Conservation (phyloP, 2,113 vertebrate genomes). For the Numida meleagris region DNA sequence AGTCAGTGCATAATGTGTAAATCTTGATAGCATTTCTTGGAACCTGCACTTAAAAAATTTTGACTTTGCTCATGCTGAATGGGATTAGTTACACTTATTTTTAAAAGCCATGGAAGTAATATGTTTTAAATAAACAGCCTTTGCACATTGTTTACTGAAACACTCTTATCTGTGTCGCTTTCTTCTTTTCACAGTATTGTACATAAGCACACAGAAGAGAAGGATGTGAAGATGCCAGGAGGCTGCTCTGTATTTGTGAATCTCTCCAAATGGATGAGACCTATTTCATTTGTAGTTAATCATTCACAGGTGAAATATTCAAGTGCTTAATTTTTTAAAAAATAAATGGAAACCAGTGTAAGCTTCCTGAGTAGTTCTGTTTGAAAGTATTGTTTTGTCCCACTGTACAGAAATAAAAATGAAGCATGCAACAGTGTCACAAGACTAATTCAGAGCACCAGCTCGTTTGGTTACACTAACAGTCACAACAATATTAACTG, state of each 20-base stretch:
- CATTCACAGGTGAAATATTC: slow-evolving; percentile 4
- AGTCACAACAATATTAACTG: neutral
- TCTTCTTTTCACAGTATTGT: slow-evolving; percentile 86
- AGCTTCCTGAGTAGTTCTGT: slow-evolving; percentile 28
- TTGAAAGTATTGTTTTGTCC: slow-evolving; percentile 22
- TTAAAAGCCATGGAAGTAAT: neutral
- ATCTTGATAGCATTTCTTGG: neutral
- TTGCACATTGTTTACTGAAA: neutral
- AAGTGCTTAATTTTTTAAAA: slow-evolving; percentile 7
- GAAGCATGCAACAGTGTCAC: neutral
- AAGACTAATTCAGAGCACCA: slow-evolving; percentile 29
- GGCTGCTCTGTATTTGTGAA: slow-evolving; percentile 33
- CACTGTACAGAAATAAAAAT: slow-evolving; percentile 10
- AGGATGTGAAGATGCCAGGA: slow-evolving; percentile 84
- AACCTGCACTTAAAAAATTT: neutral
- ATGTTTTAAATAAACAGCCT: neutral
- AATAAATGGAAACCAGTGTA: slow-evolving; percentile 34
- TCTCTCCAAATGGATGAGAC: slow-evolving; percentile 35
- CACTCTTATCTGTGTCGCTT: slow-evolving; percentile 5
- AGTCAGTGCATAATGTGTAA: neutral
- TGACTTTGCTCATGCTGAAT: neutral
- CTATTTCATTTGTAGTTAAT: slow-evolving; percentile 50
- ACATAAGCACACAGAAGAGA: slow-evolving; percentile 99
- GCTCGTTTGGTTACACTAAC: neutral
- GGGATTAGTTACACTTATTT: neutral